Conservation (phyloP, 1,140 invertebrate species). For the Batillaria attramentaria region DNA sequence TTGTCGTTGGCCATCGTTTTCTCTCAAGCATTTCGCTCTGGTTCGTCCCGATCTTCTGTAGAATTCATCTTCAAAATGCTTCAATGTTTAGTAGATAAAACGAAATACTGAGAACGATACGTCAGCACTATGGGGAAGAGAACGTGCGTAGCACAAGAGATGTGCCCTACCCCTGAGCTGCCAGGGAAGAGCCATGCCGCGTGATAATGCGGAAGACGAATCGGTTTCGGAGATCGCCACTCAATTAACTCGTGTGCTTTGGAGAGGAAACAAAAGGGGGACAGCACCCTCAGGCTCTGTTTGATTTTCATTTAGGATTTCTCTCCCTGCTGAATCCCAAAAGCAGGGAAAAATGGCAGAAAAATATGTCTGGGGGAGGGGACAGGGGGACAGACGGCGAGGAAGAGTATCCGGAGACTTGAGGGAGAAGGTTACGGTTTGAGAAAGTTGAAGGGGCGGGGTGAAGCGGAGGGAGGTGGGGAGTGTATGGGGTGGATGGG, state of each 20-base stretch:
- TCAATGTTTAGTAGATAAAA: too few species aligned
- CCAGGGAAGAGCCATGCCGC: too few species aligned
- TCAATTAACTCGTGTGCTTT: constrained; percentile 10
- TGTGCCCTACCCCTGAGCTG: too few species aligned
- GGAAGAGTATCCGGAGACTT: neutral
- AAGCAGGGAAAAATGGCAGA: neutral
- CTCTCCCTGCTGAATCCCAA: constrained; percentile 1
- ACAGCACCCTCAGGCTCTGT: neutral
- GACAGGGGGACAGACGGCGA: neutral
- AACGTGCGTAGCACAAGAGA: too few species aligned
- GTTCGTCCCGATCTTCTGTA: too few species aligned
- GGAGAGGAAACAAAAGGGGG: neutral
- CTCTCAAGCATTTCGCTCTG: too few species aligned
- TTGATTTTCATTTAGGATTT: constrained; percentile 26
- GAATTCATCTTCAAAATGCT: too few species aligned
- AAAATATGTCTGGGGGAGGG: neutral
- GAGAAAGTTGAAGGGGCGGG: neutral
- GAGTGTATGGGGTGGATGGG: too few species aligned
- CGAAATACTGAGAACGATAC: too few species aligned
- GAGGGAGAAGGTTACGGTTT: neutral
- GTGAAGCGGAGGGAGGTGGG: neutral
- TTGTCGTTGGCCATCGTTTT: too few species aligned
- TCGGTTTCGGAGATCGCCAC: constrained; percentile 6
- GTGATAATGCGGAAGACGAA: too few species aligned
- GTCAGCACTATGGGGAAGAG: too few species aligned